Evolutionary conservation across 2,797 vertebrate genomes (phyloP).

Genomic region (Chaenodraco wilsoni): DNA sequence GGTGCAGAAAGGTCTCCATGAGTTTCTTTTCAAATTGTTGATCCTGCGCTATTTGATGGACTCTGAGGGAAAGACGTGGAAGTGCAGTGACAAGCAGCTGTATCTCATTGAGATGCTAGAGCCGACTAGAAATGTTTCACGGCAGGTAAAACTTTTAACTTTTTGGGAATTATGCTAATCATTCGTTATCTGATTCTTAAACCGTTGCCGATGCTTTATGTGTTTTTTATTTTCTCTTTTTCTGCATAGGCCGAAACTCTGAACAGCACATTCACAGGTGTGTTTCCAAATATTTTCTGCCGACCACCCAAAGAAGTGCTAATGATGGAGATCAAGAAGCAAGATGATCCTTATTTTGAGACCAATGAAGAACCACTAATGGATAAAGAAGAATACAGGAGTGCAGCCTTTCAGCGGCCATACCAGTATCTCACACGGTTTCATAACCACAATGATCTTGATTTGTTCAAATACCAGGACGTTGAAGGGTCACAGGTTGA

Average conservation of each 20-base stretch:
- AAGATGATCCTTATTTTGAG: constrained; percentile 29
- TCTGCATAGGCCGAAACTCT: constrained; percentile 68
- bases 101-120: constrained; percentile 92
- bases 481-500: constrained; percentile 87
- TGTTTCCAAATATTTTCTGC: constrained; percentile 92
- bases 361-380: constrained; percentile 83
- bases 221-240: constrained; percentile 9
- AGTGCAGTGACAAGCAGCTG: constrained; percentile 86
- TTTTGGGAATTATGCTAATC: not conserved
- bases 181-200: constrained; percentile 7
- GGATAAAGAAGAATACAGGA: constrained; percentile 88
- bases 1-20: constrained; percentile 90
- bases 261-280: constrained; percentile 83
- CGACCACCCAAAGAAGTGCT: constrained; percentile 92
- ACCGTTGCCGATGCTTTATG: not conserved
- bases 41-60: constrained; percentile 91
- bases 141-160: constrained; percentile 66
- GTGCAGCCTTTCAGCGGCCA: constrained; percentile 91
- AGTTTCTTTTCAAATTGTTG: constrained; percentile 94
- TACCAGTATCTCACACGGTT: constrained; percentile 93
- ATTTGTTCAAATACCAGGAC: constrained; percentile 83
- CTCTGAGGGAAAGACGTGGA: constrained; percentile 90
- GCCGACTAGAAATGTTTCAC: constrained; percentile 61
- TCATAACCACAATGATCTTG: constrained; percentile 80
- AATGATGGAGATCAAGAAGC: constrained; percentile 74